These are phyloP conservation scores for Odontomyia ornata DNA, from an alignment of 2,888 invertebrate species.

Conservation along the genomic window DNA sequence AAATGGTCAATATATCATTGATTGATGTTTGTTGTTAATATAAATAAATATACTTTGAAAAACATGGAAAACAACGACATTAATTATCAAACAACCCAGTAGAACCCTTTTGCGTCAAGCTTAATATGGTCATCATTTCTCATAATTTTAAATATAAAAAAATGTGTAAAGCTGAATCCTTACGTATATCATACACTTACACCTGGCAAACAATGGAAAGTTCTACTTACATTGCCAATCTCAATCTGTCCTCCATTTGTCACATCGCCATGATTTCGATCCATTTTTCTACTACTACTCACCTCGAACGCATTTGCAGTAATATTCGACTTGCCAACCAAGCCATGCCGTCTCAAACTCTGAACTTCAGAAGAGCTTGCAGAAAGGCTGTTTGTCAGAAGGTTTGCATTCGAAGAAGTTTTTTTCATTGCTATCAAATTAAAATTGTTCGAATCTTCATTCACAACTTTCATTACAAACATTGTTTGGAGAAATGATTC, in stretches of 20 bases:
- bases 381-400: constrained; percentile 9
- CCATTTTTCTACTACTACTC: constrained; percentile 29
- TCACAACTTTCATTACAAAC: constrained; percentile 46
- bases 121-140: no score
- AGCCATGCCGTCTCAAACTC: constrained; percentile 28
- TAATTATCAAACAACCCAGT: no score
- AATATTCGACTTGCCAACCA: constrained; percentile 45
- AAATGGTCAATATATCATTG: no score
- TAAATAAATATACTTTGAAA: no score
- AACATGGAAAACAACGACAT: no score
- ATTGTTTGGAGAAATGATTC: constrained; percentile 56
- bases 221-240: constrained; percentile 11
- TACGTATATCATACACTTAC: no score
- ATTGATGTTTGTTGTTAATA: no score
- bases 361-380: constrained; percentile 37
- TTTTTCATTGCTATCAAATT: constrained; percentile 42
- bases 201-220: no score
- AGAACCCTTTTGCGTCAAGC: no score
- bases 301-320: constrained; percentile 23
- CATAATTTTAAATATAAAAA: no score
- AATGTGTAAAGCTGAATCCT: no score
- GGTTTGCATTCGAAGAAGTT: constrained; percentile 30
- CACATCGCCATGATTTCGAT: constrained; percentile 48
- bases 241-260: constrained; percentile 46
- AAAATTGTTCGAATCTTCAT: constrained; percentile 47